phyloP scores from a whole-genome alignment of 2,888 invertebrate genomes.

The Drosophila neotestacea region DNA sequence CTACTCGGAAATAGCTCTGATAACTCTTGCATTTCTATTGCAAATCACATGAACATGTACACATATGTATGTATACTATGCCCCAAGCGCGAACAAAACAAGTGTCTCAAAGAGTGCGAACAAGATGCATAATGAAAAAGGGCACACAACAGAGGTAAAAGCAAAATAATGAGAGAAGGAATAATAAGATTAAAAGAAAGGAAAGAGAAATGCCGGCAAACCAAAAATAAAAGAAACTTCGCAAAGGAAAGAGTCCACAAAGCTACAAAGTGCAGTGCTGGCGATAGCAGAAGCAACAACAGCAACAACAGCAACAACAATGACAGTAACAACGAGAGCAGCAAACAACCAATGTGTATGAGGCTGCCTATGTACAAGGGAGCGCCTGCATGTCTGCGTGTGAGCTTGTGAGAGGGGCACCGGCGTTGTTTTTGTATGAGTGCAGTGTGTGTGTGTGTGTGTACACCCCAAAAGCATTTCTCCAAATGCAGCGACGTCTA shows the following conservation, averaged over 20 bases:
- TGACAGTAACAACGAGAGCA: conserved; percentile 32
- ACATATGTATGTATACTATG: conserved; percentile 13
- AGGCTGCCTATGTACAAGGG: conserved; percentile 74
- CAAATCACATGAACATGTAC: background rate
- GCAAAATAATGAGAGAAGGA: background rate
- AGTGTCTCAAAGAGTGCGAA: conserved; percentile 34
- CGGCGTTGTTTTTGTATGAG: conserved; percentile 16
- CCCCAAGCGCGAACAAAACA: conserved; percentile 48
- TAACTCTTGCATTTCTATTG: conserved; percentile 4
- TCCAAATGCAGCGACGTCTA: conserved; percentile 71
- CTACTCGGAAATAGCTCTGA: conserved; percentile 3
- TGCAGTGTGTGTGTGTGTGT: conserved; percentile 18
- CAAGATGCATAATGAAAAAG: conserved; percentile 23
- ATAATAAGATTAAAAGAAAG: conserved; percentile 1
- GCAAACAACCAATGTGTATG: conserved; percentile 77
- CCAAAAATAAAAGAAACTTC: conserved; percentile 20
- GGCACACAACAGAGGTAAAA: conserved; percentile 7
- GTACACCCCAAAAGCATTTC: conserved; percentile 75
- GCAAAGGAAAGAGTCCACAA: conserved; percentile 41
- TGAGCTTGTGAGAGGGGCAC: conserved; percentile 54
- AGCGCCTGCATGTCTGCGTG: conserved; percentile 54
- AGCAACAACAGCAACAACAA: conserved; percentile 26
- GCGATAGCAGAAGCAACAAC: conserved; percentile 43
- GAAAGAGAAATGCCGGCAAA: conserved; percentile 34
- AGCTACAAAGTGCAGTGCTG: conserved; percentile 59